A percentile compares a stretch with the other conserved stretches of the same genome.
phyloP scores from a whole-genome alignment of 1,140 invertebrate species.

The Temnothorax curvispinosus region DNA sequence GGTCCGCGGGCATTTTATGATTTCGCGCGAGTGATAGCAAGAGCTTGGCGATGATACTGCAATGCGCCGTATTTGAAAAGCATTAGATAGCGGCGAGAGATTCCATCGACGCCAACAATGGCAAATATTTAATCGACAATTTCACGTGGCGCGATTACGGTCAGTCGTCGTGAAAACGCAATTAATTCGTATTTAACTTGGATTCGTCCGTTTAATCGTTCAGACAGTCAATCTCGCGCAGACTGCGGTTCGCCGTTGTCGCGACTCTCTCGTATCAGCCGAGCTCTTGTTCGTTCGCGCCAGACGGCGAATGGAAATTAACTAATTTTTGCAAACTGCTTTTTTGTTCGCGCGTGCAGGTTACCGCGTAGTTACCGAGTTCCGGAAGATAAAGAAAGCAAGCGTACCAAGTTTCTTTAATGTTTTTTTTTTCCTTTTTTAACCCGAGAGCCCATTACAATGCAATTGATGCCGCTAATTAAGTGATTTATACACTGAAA shows the following conservation, averaged over 20 bases:
- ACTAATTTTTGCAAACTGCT: slow-evolving; percentile 38
- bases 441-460: slow-evolving; percentile 28
- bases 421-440: slow-evolving; percentile 6
- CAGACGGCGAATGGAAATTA: slow-evolving; percentile 37
- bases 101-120: slow-evolving; percentile 68
- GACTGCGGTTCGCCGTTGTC: neutral
- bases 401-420: slow-evolving; percentile 36
- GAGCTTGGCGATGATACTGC: neutral
- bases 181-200: slow-evolving; percentile 75
- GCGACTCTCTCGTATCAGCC: slow-evolving; percentile 3
- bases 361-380: neutral
- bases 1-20: neutral
- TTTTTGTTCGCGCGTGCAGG: neutral
- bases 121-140: slow-evolving; percentile 72
- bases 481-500: slow-evolving; percentile 58
- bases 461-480: slow-evolving; percentile 55
- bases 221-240: slow-evolving; percentile 7
- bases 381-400: slow-evolving; percentile 21
- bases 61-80: slow-evolving; percentile 40
- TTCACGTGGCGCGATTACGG: slow-evolving; percentile 28
- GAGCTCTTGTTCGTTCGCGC: slow-evolving; percentile 17
- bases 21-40: neutral
- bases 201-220: slow-evolving; percentile 50
- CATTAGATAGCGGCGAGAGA: slow-evolving; percentile 45
- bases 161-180: slow-evolving; percentile 61